Percentiles rank a stretch among this genome's conserved stretches.
Conservation (phyloP, 2,113 vertebrate species). For the Stomatorhinus ivindoensis region DNA sequence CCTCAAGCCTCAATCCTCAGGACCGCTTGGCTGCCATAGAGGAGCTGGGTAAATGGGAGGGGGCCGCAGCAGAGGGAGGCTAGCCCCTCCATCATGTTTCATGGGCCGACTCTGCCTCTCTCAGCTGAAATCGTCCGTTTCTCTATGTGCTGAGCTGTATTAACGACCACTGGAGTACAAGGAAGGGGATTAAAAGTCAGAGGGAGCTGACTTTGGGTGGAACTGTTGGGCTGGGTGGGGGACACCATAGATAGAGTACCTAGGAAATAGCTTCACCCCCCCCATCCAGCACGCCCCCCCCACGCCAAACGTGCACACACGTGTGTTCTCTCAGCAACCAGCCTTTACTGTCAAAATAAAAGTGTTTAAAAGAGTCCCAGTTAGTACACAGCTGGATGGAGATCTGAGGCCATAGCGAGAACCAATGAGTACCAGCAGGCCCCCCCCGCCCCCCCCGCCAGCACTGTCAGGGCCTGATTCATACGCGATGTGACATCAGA, state of each 20-base stretch:
- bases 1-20: not conserved
- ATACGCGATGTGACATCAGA: not conserved
- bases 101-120: not conserved
- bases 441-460: too few species aligned
- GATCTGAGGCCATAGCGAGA: not conserved
- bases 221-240: not conserved
- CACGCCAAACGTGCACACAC: not conserved
- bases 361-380: not conserved
- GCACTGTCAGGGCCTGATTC: not conserved
- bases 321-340: not conserved
- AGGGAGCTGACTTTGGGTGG: not conserved
- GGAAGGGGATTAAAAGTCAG: not conserved
- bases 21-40: not conserved
- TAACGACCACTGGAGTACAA: not conserved
- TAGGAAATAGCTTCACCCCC: not conserved
- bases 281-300: not conserved
- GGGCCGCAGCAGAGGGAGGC: not conserved
- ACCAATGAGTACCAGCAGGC: not conserved
- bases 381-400: not conserved
- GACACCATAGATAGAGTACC: not conserved
- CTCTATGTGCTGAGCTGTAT: not conserved
- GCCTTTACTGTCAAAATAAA: not conserved
- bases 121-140: not conserved
- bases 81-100: not conserved
- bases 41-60: not conserved